phyloP scores from a whole-genome alignment of 2,797 vertebrate species.

The Myiotriccus ornatus region DNA sequence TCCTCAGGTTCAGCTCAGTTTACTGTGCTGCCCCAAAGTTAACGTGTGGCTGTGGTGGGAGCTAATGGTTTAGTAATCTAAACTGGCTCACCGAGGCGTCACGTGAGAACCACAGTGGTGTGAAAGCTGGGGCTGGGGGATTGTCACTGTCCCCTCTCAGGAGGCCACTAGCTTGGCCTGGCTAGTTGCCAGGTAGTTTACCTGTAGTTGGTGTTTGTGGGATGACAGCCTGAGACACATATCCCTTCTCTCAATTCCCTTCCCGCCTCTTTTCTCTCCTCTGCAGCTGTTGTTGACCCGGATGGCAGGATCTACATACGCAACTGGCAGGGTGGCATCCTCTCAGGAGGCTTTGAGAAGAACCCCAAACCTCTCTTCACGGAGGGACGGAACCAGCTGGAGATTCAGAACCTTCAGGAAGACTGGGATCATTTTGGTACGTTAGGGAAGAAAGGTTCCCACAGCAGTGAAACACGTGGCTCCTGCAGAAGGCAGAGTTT shows the following conservation, averaged over 20 bases:
- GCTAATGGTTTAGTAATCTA: not conserved
- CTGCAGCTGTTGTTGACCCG: constrained; percentile 87
- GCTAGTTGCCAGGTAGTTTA: too few species aligned
- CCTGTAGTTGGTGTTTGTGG: not conserved
- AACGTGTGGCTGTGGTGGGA: not conserved
- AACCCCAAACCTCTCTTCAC: constrained; percentile 98
- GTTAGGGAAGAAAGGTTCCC: not conserved
- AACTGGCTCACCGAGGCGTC: not conserved
- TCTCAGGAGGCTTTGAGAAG: constrained; percentile 97
- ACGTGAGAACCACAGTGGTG: not conserved
- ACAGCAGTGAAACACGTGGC: fast-evolving
- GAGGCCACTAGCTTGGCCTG: not conserved
- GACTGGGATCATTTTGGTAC: constrained; percentile 99
- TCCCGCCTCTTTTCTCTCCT: not conserved
- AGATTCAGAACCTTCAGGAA: constrained; percentile 95
- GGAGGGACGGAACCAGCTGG: constrained; percentile 94
- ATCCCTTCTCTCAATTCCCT: not conserved
- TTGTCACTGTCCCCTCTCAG: not conserved
- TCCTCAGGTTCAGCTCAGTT: not conserved
- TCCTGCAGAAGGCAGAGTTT: not conserved
- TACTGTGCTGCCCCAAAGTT: not conserved
- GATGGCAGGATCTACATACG: constrained; percentile 94
- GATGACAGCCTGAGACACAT: not conserved
- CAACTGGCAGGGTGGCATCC: constrained; percentile 91
- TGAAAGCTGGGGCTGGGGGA: not conserved